These are phyloP conservation scores for Nemotelus nigrinus DNA, from an alignment of 2,888 invertebrate genomes.

Conservation along the genomic window DNA sequence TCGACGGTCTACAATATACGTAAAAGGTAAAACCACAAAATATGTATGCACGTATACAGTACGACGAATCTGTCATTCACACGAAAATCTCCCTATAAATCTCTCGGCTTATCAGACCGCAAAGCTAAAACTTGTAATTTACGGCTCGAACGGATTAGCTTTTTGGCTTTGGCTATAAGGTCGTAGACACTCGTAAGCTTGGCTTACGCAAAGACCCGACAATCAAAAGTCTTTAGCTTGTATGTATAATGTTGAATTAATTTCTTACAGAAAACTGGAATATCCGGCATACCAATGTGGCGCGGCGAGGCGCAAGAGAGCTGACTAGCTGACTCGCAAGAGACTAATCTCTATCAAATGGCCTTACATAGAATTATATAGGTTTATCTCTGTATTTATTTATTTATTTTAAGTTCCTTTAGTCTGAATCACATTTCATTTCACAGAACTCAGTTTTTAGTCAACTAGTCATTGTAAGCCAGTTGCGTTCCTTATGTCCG, in stretches of 20 bases:
- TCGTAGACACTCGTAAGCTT: slow-evolving; percentile 42
- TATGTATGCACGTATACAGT: background rate
- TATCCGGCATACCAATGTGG: slow-evolving; percentile 31
- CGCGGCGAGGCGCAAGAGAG: background rate
- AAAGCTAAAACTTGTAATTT: slow-evolving; percentile 46
- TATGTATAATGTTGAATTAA: slow-evolving; percentile 39
- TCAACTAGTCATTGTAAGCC: too few species aligned
- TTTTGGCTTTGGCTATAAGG: slow-evolving; percentile 39
- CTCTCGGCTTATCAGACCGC: slow-evolving; percentile 45
- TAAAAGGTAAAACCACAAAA: slow-evolving; percentile 20
- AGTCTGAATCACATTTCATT: slow-evolving; percentile 4
- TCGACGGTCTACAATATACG: background rate
- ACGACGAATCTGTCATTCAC: slow-evolving; percentile 43
- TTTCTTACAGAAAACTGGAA: slow-evolving; percentile 45
- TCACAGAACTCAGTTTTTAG: background rate
- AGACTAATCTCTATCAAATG: slow-evolving; percentile 39
- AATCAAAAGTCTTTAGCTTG: slow-evolving; percentile 28
- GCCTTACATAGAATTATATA: slow-evolving; percentile 24
- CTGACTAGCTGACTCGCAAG: background rate
- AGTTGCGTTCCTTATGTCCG: background rate
- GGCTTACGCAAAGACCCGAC: slow-evolving; percentile 39
- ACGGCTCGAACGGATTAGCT: slow-evolving; percentile 44
- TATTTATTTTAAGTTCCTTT: slow-evolving; percentile 15
- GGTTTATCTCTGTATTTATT: slow-evolving; percentile 32
- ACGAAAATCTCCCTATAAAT: slow-evolving; percentile 44